phyloP scores from a whole-genome alignment of 2,797 vertebrate species.

The Odontamblyopus lacepedii region DNA sequence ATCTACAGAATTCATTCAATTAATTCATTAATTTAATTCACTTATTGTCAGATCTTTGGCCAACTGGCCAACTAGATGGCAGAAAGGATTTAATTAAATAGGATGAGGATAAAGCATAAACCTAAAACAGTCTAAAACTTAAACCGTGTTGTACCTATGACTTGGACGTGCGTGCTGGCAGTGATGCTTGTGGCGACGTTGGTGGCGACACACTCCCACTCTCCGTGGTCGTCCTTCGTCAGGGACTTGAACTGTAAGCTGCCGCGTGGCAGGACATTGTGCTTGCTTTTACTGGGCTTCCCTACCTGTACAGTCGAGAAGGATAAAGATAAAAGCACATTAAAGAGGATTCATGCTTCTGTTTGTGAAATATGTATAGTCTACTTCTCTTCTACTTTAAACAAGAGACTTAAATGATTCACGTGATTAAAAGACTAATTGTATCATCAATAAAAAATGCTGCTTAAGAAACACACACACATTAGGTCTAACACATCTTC shows the following conservation, averaged over 20 bases:
- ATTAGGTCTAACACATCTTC: slow-evolving; percentile 31
- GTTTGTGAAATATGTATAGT: slow-evolving; percentile 1
- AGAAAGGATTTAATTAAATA: too few species aligned
- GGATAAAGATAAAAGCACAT: slow-evolving; percentile 8
- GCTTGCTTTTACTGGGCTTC: slow-evolving; percentile 98
- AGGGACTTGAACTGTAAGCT: slow-evolving; percentile 96
- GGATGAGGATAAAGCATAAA: too few species aligned
- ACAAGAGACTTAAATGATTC: neutral
- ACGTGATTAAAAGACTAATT: slow-evolving; percentile 23
- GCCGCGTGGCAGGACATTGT: slow-evolving; percentile 94
- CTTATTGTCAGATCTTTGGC: too few species aligned
- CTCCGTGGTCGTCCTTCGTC: slow-evolving; percentile 97
- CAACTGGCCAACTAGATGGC: too few species aligned
- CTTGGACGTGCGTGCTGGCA: slow-evolving; percentile 97
- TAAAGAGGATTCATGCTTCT: neutral
- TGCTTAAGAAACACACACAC: slow-evolving; percentile 34
- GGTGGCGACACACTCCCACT: slow-evolving; percentile 98
- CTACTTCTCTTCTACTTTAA: neutral
- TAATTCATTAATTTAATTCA: too few species aligned
- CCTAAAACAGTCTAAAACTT: too few species aligned
- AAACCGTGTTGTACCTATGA: slow-evolving; percentile 82
- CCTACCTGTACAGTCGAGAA: slow-evolving; percentile 83
- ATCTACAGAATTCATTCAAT: too few species aligned
- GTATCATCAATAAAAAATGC: slow-evolving; percentile 22
- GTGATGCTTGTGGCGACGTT: slow-evolving; percentile 98